Conservation (phyloP, 1,140 invertebrate species). For the Parasteatoda tepidariorum region DNA sequence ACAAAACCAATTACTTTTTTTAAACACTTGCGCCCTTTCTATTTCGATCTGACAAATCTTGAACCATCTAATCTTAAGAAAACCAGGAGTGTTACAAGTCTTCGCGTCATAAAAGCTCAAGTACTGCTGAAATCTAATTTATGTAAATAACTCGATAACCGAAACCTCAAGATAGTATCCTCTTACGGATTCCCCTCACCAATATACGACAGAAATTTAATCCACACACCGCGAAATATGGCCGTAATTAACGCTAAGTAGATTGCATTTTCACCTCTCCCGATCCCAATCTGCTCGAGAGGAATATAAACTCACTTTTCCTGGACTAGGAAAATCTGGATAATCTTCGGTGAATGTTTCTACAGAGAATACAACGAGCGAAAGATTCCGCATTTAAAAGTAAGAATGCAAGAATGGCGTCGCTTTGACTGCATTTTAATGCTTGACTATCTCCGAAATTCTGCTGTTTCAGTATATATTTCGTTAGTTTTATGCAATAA, state of each 20-base stretch:
- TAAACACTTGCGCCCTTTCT: too few species aligned
- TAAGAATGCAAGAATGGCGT: too few species aligned
- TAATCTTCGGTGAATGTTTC: too few species aligned
- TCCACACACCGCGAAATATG: slow-evolving; percentile 41
- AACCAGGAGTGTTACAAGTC: neutral
- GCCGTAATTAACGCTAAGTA: slow-evolving; percentile 43
- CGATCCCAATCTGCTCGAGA: neutral
- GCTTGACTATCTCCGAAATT: too few species aligned
- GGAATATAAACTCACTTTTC: neutral
- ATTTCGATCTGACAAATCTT: too few species aligned
- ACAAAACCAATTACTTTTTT: too few species aligned
- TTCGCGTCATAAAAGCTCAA: slow-evolving; percentile 13
- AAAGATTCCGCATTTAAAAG: too few species aligned
- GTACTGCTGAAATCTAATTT: slow-evolving; percentile 25
- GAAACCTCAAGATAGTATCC: slow-evolving; percentile 43
- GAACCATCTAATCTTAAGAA: neutral
- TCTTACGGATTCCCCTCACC: slow-evolving; percentile 8
- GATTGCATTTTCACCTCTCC: slow-evolving; percentile 42
- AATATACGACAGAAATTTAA: slow-evolving; percentile 48
- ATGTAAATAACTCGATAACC: slow-evolving; percentile 51
- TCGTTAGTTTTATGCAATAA: too few species aligned
- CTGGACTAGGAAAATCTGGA: neutral
- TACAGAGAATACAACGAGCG: too few species aligned
- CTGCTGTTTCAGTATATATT: too few species aligned
- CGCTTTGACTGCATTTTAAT: too few species aligned